Evolutionary conservation across 2,797 vertebrate genomes (phyloP).

Genomic region (Chelonia mydas): DNA sequence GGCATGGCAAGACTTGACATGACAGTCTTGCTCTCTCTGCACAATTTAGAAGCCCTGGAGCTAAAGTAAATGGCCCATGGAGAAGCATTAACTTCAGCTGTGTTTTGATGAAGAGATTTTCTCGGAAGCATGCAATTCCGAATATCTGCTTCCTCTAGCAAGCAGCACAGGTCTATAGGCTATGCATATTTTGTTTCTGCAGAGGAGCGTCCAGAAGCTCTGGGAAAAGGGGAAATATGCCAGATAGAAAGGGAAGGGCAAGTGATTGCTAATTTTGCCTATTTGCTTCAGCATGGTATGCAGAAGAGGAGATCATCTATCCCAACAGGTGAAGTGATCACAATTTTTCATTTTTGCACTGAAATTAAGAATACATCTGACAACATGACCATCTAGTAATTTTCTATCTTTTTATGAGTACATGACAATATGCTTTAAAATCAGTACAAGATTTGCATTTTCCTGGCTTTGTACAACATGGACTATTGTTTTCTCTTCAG

Average conservation of each 20-base stretch:
- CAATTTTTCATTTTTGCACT: too few relatives aligned
- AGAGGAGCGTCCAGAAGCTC: not conserved
- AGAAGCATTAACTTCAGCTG: not conserved
- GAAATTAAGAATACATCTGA: not conserved
- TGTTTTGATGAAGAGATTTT: not conserved
- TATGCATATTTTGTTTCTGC: rapidly evolving
- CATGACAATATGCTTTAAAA: not conserved
- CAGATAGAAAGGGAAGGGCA: not conserved
- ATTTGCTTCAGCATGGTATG: not conserved
- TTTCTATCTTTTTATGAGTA: not conserved
- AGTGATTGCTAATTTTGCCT: not conserved
- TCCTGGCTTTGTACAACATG: not conserved
- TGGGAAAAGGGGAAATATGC: not conserved
- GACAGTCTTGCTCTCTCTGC: not conserved
- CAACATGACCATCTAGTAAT: not conserved
- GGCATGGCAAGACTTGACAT: not conserved
- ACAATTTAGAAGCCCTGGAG: not conserved
- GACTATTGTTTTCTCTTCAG: rapidly evolving
- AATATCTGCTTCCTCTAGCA: not conserved
- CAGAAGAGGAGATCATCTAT: rapidly evolving
- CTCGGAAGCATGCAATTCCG: not conserved
- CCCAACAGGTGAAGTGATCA: not conserved
- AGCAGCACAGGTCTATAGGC: not conserved
- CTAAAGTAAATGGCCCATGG: rapidly evolving
- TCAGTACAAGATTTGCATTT: not conserved